Evolutionary conservation across 2,797 vertebrate species (phyloP), one percentile per base, ranked within the genome.

Genomic region (Podargus strigoides): DNA sequence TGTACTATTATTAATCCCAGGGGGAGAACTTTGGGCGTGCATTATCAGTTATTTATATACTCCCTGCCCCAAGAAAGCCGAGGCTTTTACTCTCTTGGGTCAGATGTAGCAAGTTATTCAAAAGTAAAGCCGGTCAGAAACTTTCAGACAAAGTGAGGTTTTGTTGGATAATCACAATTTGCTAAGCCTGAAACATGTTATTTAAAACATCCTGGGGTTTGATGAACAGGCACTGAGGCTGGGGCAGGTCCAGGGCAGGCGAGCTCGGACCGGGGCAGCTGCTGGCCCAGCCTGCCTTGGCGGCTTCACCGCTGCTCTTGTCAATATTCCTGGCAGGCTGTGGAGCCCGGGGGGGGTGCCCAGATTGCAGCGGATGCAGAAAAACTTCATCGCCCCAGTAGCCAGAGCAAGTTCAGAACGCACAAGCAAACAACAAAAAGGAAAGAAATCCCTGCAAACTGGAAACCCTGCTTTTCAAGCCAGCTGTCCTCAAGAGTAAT

Each of bases 391-490:
- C 5, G 3, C 28, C 60, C 36, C 8, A 1, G 12, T n/a, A 60
- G 58, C 5, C 56, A 32, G 9, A 70, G 27, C 23, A 12, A 74
- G 52, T 1, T 46, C 41, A 79, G 53, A 90, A 81, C 0, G 3
- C 69, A 50, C 12, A 27, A 70, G 18, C 13, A 44, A 66, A 50
- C 7, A 37, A 14, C 3, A 52, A 24, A 41, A 55, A 46, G 27
- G 17, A 64, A 69, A 74, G 26, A 78, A 84, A 89, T 58, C 27
- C 24, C 13, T 12, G 62, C 10, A 81, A 66, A 62, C 36, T 70
- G 75, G 89, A 94, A 92, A 84, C 15, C 9, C 60, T 14, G 22
- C 52, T 87, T 85, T 85, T 77, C 62, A 50, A 75, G 82, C 68
- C 85, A 85, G 79, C 66, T 58, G 53, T 10, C 6, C 16, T 44